These are phyloP conservation scores for Drosophila limbata DNA, from an alignment of 2,888 invertebrate genomes.

Conservation along the genomic window DNA sequence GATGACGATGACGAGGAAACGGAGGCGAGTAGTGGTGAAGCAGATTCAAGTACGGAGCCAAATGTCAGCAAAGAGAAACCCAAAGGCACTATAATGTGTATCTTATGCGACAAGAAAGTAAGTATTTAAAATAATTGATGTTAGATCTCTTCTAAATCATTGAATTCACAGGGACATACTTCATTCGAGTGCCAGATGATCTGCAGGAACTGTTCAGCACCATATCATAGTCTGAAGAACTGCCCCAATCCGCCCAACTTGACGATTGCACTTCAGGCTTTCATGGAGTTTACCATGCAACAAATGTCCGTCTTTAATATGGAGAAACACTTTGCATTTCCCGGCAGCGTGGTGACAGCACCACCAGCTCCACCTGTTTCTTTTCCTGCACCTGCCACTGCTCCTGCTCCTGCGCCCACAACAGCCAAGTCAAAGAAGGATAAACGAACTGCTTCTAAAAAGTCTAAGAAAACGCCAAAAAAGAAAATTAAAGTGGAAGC, in stretches of 20 bases:
- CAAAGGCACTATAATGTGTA: constrained; percentile 52
- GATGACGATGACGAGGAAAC: constrained; percentile 56
- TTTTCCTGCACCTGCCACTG: not conserved
- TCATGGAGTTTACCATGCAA: constrained; percentile 83
- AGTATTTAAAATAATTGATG: not conserved
- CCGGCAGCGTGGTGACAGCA: constrained; percentile 18
- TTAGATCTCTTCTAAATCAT: not conserved
- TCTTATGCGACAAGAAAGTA: constrained; percentile 82
- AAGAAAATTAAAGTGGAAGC: constrained; percentile 56
- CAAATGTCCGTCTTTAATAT: constrained; percentile 72
- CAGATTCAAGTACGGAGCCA: constrained; percentile 9
- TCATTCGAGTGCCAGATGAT: constrained; percentile 83
- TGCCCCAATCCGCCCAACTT: constrained; percentile 81
- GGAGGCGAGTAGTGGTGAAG: constrained; percentile 33
- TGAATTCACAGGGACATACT: constrained; percentile 71
- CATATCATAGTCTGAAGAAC: constrained; percentile 77
- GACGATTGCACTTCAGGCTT: constrained; percentile 79
- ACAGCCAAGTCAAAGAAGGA: constrained; percentile 54
- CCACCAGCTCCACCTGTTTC: not conserved
- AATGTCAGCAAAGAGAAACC: constrained; percentile 24
- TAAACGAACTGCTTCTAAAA: constrained; percentile 43
- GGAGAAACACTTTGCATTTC: constrained; percentile 59
- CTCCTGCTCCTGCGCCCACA: not conserved
- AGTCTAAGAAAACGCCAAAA: constrained; percentile 48
- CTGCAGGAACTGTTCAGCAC: constrained; percentile 81